Evolutionary conservation across 1,140 invertebrate genomes (phyloP).

Genomic region (Nebria ingens): DNA sequence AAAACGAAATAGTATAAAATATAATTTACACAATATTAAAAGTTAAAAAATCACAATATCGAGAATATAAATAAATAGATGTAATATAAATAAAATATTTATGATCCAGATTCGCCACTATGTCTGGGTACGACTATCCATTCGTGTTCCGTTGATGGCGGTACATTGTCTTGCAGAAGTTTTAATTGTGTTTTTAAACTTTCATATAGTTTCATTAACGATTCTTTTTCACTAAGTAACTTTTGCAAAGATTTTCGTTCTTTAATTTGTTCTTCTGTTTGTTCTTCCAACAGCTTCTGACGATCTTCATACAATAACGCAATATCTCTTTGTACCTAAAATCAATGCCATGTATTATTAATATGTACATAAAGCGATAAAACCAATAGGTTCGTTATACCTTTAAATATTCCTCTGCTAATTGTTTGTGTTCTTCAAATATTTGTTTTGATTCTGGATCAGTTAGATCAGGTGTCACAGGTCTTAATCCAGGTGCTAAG

Average conservation of each 20-base stretch:
- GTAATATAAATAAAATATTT: constrained; percentile 1
- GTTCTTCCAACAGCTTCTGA: constrained; percentile 52
- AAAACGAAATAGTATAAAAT: too few species aligned
- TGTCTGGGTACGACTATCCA: constrained; percentile 36
- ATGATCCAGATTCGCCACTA: constrained; percentile 11
- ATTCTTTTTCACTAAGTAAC: constrained; percentile 61
- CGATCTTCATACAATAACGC: constrained; percentile 57
- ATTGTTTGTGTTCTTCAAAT: constrained; percentile 74
- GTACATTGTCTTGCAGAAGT: constrained; percentile 10
- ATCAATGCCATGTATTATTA: constrained; percentile 21
- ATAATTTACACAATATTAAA: too few species aligned
- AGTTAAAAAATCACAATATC: neutral
- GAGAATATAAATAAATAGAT: too few species aligned
- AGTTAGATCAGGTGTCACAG: constrained; percentile 65
- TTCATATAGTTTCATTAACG: constrained; percentile 23
- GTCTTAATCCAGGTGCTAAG: constrained; percentile 66
- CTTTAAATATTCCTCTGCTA: constrained; percentile 63
- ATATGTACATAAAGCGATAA: constrained; percentile 5
- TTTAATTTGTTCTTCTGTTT: constrained; percentile 51
- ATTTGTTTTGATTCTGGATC: constrained; percentile 69
- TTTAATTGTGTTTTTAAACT: constrained; percentile 22
- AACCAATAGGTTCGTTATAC: constrained; percentile 28
- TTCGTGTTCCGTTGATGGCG: constrained; percentile 22
- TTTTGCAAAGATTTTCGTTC: constrained; percentile 45
- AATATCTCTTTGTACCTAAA: constrained; percentile 66